Base-by-base conservation (phyloP, 2,113 vertebrate species). In the Xerus inauris region DNA sequence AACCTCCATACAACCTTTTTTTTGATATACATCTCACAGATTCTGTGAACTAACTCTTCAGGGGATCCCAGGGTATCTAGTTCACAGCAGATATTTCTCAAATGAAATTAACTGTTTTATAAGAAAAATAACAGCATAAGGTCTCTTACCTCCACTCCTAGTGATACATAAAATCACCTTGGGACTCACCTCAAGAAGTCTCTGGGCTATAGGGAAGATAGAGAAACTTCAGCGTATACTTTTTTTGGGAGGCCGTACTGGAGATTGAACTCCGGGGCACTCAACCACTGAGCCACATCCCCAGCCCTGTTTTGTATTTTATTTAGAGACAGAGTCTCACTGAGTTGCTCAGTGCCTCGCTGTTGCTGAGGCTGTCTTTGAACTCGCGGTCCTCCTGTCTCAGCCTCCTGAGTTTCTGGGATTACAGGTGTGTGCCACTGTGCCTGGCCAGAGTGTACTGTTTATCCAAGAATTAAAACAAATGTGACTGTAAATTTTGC, bases 401-500 rank as follows among this genome's bases (percentile, higher is more conserved):
- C n/a, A n/a, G n/a, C n/a, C n/a, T n/a, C n/a, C n/a, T n/a, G n/a
- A n/a, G n/a, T n/a, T n/a, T n/a, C n/a, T n/a, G n/a, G n/a, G n/a
- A n/a, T n/a, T n/a, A n/a, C n/a, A n/a, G n/a, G n/a, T n/a, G n/a
- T n/a, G n/a, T n/a, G n/a, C n/a, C n/a, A n/a, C n/a, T n/a, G n/a
- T n/a, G n/a, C n/a, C n/a, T n/a, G n/a, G n/a, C n/a, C n/a, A 81
- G 38, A 28, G 26, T 51, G 19, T 80, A 20, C 6, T 90, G 4
- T 75, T 96, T 89, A 35, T 87, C 49, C 26, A 83, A 73, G 75
- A 76, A 17, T 94, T 89, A 89, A 94, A 86, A 71, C 65, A 40
- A 91, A 76, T 38, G 11, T 59, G 89, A 75, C 42, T 71, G 0
- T 87, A 82, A 57, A 65, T 96, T 93, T 79, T 94, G 26, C 82